Conservation (phyloP, 2,797 vertebrate genomes). For the Morelia viridis region DNA sequence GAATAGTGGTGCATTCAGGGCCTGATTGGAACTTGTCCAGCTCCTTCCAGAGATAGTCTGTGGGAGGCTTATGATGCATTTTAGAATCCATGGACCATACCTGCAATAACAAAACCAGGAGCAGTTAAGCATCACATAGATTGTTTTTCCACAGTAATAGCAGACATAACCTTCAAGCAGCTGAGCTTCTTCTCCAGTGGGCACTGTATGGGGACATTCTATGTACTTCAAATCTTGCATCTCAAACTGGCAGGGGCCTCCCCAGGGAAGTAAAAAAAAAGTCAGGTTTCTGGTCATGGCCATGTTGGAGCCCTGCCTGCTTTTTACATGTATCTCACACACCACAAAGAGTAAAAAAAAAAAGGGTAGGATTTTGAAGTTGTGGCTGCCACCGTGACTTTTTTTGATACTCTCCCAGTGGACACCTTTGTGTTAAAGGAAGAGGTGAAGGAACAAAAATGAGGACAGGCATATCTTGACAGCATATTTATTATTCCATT, state of each 20-base stretch:
- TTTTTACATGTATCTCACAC: too few species aligned
- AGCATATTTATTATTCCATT: neutral
- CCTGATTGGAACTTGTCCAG: conserved; percentile 59
- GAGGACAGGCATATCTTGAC: neutral
- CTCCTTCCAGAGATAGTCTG: conserved; percentile 70
- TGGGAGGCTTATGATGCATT: conserved; percentile 53
- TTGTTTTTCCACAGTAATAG: neutral
- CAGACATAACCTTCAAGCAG: neutral
- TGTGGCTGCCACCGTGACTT: neutral
- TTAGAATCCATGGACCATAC: conserved; percentile 64
- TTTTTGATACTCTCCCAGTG: neutral
- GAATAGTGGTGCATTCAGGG: conserved; percentile 57
- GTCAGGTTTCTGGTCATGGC: too few species aligned
- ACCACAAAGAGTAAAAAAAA: too few species aligned
- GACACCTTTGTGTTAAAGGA: neutral
- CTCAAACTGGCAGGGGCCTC: too few species aligned
- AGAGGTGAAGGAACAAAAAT: neutral
- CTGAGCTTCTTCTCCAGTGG: neutral
- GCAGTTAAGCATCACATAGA: conserved; percentile 20
- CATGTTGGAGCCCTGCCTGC: too few species aligned
- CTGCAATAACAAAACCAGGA: conserved; percentile 43
- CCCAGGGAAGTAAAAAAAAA: too few species aligned
- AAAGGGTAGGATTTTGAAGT: neutral
- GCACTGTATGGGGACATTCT: neutral
- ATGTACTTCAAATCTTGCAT: neutral